Evolutionary conservation across 2,888 invertebrate genomes (phyloP).

Genomic region (Eurytoma californica): DNA sequence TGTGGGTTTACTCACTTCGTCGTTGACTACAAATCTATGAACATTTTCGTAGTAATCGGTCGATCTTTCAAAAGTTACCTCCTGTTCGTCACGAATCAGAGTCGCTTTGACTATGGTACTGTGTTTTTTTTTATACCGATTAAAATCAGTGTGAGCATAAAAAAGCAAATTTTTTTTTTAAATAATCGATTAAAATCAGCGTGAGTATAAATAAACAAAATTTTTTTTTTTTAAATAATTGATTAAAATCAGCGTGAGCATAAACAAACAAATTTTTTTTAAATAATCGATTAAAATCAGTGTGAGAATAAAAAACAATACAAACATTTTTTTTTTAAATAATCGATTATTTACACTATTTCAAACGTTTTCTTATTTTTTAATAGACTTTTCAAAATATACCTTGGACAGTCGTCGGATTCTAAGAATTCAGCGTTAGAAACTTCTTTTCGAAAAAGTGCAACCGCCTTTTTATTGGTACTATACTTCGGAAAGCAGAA

Average conservation of each 20-base stretch:
- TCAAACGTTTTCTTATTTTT: no score
- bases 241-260: no score
- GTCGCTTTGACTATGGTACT: conserved; percentile 39
- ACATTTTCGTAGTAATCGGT: conserved; percentile 15
- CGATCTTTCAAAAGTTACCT: conserved; percentile 32
- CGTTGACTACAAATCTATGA: conserved; percentile 23
- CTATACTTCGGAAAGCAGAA: conserved; percentile 40
- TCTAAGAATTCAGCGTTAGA: background rate
- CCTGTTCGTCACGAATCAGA: conserved; percentile 12
- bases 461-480: conserved; percentile 36
- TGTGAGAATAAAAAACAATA: no score
- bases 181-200: no score
- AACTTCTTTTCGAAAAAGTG: conserved; percentile 11
- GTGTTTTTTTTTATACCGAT: background rate
- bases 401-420: conserved; percentile 25
- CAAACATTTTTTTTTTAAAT: background rate
- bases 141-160: no score
- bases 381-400: background rate
- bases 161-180: no score
- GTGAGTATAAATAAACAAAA: no score
- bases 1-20: conserved; percentile 8
- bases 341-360: no score
- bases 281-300: no score
- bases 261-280: no score
- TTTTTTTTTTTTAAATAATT: background rate